Conservation (phyloP, 2,797 vertebrate species). For the Brachyrhaphis roseni region DNA sequence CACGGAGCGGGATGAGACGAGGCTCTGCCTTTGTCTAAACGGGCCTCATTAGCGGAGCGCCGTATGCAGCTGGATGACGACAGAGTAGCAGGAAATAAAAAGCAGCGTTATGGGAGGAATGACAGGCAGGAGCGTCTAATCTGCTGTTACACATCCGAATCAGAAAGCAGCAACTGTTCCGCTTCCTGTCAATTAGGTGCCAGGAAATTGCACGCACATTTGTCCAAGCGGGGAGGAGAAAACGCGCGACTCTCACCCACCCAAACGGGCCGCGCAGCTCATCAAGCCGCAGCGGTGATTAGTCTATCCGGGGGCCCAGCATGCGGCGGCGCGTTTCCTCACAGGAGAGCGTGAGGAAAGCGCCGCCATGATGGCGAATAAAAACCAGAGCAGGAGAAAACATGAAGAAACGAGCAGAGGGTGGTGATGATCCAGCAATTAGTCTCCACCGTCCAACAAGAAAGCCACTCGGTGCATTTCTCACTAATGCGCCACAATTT, state of each 20-base stretch:
- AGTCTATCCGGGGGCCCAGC: constrained; percentile 54
- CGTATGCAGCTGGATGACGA: constrained; percentile 35
- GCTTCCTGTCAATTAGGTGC: constrained; percentile 73
- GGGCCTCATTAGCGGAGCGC: constrained; percentile 65
- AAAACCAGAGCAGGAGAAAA: constrained; percentile 52
- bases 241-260: constrained; percentile 30
- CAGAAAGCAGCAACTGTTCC: constrained; percentile 60
- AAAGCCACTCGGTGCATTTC: constrained; percentile 27
- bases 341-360: constrained; percentile 26
- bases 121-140: constrained; percentile 65
- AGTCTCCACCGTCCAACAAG: constrained; percentile 23
- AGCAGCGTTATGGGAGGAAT: constrained; percentile 35
- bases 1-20: constrained; percentile 51
- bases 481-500: constrained; percentile 1
- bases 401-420: constrained; percentile 17
- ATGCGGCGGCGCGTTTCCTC: constrained; percentile 37
- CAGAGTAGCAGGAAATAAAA: constrained; percentile 17
- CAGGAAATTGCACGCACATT: constrained; percentile 64
- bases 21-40: constrained; percentile 64
- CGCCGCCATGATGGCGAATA: constrained; percentile 55
- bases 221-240: constrained; percentile 53
- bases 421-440: constrained; percentile 55
- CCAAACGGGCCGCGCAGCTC: constrained; percentile 55
- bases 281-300: constrained; percentile 68
- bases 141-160: constrained; percentile 63